Base-by-base conservation (phyloP, 2,113 vertebrate genomes). In the Tupaia tana region DNA sequence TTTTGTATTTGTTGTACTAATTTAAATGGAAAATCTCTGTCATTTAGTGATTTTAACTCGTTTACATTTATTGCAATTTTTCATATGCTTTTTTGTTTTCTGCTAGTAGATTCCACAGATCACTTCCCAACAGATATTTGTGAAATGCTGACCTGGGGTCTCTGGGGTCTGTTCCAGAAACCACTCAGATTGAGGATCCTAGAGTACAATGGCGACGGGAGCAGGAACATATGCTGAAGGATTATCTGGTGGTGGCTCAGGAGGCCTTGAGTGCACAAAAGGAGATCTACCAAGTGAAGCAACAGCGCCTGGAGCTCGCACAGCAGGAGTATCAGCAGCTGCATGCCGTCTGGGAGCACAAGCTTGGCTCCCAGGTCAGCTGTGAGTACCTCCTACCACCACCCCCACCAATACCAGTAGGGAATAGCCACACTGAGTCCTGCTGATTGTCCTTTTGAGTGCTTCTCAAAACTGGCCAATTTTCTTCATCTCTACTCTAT, bases 131-230 rank as follows among this genome's bases (percentile, higher is more conserved):
- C 27, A 59, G 20, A 7, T 54, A 2, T 4, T 4, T 63, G 58
- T 31, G 59, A 29, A 25, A 12, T 61, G 9, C 93, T 95, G 29
- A 98, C 15, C 15, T 4, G 9, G 22, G 24, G 2, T 91, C 79
- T 91, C 69, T 88, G 88, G 74, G 89, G 2, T 98, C 84, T 95
- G 25, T 97, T 98, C 24, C 94, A 99, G 99, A 99, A 98, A 98
- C 99, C n/a, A 99, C 99, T 25, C 99, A 99, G 98, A 99, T 99
- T 91, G 99, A 99, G 98, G 99, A 99, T 98, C 99, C 99, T 0
- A 99, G 99, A 63, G 99, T 99, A 31, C 99, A 99, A 67, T 99
- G 99, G 99, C 99, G 99, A 97, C 98, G 98, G 95, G 99, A 99
- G 97, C 99, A 99, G 98, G 99, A 99, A 97, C 98, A 98, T 94